Evolutionary conservation across 2,797 vertebrate genomes (phyloP).

Genomic region (Chaenodraco wilsoni): DNA sequence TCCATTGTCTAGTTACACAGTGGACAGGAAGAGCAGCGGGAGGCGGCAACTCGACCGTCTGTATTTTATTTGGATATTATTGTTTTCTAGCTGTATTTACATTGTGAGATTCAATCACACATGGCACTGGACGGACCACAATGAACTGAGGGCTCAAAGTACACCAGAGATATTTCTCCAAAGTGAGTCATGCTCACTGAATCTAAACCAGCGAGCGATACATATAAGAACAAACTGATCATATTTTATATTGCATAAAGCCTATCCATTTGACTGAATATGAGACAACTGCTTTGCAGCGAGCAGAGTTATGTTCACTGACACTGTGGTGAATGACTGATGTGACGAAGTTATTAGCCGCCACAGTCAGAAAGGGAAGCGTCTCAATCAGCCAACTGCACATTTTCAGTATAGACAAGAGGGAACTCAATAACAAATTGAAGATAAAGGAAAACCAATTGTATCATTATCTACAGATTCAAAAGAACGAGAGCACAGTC

Average conservation of each 20-base stretch:
- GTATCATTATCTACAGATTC: constrained; percentile 75
- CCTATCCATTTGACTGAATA: constrained; percentile 61
- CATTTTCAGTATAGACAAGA: constrained; percentile 77
- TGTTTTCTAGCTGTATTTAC: constrained; percentile 69
- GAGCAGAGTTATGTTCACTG: constrained; percentile 72
- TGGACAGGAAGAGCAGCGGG: constrained; percentile 70
- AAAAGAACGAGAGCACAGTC: constrained; percentile 62
- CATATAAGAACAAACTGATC: constrained; percentile 29
- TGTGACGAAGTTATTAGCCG: constrained; percentile 81
- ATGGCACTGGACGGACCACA: constrained; percentile 45
- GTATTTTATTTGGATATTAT: constrained; percentile 64
- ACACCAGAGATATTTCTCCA: constrained; percentile 17
- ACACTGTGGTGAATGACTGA: constrained; percentile 73
- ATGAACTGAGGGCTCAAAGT: constrained; percentile 33
- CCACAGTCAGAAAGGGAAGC: constrained; percentile 67
- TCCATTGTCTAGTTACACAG: constrained; percentile 77
- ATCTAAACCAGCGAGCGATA: constrained; percentile 23
- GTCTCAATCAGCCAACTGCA: constrained; percentile 74
- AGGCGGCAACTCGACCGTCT: constrained; percentile 56
- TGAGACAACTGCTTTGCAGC: constrained; percentile 59
- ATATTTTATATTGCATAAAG: constrained; percentile 41
- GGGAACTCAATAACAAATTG: constrained; percentile 82
- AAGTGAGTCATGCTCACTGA: constrained; percentile 22
- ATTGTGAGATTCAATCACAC: constrained; percentile 41
- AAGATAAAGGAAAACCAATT: constrained; percentile 82